Evolutionary conservation across 1,140 invertebrate genomes (phyloP), one percentile per base, ranked within the genome.

Genomic region (Neodiprion virginianus): DNA sequence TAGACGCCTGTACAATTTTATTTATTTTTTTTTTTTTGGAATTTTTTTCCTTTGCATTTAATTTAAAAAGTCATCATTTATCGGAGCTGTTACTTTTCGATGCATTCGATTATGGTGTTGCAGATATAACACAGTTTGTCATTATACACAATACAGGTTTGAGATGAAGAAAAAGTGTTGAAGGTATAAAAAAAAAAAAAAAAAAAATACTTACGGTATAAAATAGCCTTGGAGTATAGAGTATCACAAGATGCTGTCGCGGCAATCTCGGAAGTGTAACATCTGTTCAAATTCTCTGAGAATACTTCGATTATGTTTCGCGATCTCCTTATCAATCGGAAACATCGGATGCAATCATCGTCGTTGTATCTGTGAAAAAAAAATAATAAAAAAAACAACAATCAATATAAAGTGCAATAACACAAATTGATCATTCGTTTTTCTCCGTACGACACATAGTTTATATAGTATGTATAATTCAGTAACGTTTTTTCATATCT

Each of bases 221-320:
- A 77, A 72, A 88, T 86, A 12, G 84, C 80, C 10, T 81, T 88
- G 28, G 84, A 85, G 77, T 86, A 83, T 21, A 91, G 82, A 68
- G 85, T 82, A 72, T 89, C 84, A 72, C 93, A 94, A 8, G 91
- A 92, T 21, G 86, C 87, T 76, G 90, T 82, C 5, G 93, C 93
- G 3, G 89, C 88, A 74, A 89, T 89, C 83, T 92, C 91, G 71
- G 89, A 90, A 2, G 89, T 92, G 82, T 92, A 93, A 83, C 93
- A 94, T 79, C 89, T 91, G 78, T 91, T 91, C 71, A 92, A 81
- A 75, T 90, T 90, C 77, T 92, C 89, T 3, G 90, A 90, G 81
- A 90, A 90, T n/a, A 93, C 90, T 82, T 93, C 90, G 53, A 94
- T 89, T 50, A 94, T 89, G 79, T 93, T 93, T 11, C 87, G 82